Evolutionary conservation across 2,888 invertebrate genomes (phyloP), one percentile per base, ranked within the genome.

Genomic region (Yponomeuta plumbellus): DNA sequence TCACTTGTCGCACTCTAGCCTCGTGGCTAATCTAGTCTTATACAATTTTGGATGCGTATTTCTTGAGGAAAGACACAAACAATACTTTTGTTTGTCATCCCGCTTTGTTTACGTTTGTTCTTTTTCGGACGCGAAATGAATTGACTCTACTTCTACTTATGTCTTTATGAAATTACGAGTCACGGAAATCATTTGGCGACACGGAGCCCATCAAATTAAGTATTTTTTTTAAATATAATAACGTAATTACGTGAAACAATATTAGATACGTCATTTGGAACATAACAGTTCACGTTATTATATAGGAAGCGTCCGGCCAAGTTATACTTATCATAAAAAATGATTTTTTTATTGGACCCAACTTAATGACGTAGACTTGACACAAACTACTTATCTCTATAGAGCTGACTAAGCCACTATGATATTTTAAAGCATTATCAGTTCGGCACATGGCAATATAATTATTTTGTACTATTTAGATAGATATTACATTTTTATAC

Each of bases 291-390:
- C 78, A 82, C 79, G 80, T 84, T 80, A 84, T 86, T 80, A 64
- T 84, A 85, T 81, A 80, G 83, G 85, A 81, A 80, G 80, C 88
- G 87, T 89, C 89, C 87, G 88, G 86, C 84, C 80, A 78, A 81
- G 79, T 82, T 83, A 57, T n/a, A 56, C 84, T 83, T 86, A 87
- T 85, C 82, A 82, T 89, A 87, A 90, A 90, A 90, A 90, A 90
- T 89, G 89, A 84, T 88, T 85, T 89, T 91, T 90, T 90, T 90
- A 90, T 90, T 91, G 87, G 83, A 82, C 84, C 78, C 81, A 78
- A 80, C 80, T 72, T 89, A 88, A 88, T 86, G 80, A 85, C 65
- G 58, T 57, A 63, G 65, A 76, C 78, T 77, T 76, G 74, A 73
- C 73, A 80, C 81, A 77, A 79, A 77, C 72, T 71, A 66, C 70